Evolutionary conservation across 1,140 invertebrate genomes (phyloP).

Genomic region (Lepidurus couesii): DNA sequence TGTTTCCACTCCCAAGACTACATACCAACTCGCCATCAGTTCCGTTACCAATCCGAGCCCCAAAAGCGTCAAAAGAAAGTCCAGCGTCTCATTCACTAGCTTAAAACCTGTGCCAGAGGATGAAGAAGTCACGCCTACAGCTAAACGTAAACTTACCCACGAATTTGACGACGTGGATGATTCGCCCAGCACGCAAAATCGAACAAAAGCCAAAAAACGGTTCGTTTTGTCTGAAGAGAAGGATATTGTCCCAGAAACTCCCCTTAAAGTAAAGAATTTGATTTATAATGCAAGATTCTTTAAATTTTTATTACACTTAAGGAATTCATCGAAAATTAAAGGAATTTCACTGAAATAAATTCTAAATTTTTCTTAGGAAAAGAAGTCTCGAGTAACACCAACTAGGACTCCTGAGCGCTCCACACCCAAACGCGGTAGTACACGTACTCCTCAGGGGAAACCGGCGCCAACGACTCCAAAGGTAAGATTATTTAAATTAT

Average conservation of each 20-base stretch:
- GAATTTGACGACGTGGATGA: not conserved
- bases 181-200: not conserved
- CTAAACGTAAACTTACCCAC: not conserved
- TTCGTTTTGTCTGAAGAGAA: not conserved
- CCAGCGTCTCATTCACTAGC: not conserved
- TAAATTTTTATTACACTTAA: not conserved
- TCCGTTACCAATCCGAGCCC: not conserved
- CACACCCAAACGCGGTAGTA: not conserved
- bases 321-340: not conserved
- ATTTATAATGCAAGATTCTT: not conserved
- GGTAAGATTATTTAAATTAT: not conserved
- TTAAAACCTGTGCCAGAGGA: not conserved
- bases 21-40: not conserved
- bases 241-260: conserved; percentile 7
- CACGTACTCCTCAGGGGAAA: conserved; percentile 20
- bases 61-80: not conserved
- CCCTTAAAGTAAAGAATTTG: not conserved
- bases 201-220: not conserved
- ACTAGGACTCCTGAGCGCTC: not conserved
- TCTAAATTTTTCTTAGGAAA: not conserved
- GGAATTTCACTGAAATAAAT: not conserved
- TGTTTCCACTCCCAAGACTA: not conserved
- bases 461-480: not conserved
- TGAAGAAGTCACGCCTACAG: not conserved
- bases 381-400: not conserved